Evolutionary conservation across 2,888 invertebrate genomes (phyloP).

Genomic region (Idaea aversata): DNA sequence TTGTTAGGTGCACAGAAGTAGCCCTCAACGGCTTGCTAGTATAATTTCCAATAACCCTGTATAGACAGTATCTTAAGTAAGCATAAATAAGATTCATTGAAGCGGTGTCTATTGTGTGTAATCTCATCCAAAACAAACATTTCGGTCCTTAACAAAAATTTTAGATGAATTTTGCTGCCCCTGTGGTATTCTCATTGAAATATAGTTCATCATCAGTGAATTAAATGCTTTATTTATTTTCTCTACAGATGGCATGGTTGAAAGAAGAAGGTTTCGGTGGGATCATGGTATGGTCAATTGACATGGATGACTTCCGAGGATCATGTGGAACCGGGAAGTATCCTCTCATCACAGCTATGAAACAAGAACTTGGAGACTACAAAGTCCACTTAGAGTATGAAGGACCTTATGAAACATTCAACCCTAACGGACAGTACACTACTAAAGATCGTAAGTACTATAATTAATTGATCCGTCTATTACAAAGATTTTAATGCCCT

Average conservation of each 20-base stretch:
- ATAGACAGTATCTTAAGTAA: no score
- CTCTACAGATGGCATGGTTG: slow-evolving; percentile 91
- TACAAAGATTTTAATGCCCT: no score
- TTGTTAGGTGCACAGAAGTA: no score
- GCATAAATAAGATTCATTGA: no score
- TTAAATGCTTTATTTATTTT: slow-evolving; percentile 13
- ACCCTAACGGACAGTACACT: slow-evolving; percentile 87
- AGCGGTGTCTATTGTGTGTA: no score
- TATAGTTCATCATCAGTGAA: background rate
- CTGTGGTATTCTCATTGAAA: no score
- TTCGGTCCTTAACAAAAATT: no score
- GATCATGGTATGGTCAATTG: slow-evolving; percentile 98
- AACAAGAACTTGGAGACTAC: slow-evolving; percentile 90
- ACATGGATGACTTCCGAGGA: slow-evolving; percentile 97
- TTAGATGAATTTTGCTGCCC: no score
- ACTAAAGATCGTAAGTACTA: slow-evolving; percentile 91
- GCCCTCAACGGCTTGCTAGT: no score
- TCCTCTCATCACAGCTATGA: slow-evolving; percentile 92
- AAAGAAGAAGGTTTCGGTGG: slow-evolving; percentile 97
- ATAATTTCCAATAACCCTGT: no score
- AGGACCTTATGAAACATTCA: slow-evolving; percentile 90
- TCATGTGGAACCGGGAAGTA: slow-evolving; percentile 94
- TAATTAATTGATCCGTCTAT: no score
- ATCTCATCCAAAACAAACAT: no score
- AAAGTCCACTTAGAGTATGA: slow-evolving; percentile 90